Base-by-base conservation (phyloP, 2,797 vertebrate genomes). In the Melanotaenia parkinsoni region DNA sequence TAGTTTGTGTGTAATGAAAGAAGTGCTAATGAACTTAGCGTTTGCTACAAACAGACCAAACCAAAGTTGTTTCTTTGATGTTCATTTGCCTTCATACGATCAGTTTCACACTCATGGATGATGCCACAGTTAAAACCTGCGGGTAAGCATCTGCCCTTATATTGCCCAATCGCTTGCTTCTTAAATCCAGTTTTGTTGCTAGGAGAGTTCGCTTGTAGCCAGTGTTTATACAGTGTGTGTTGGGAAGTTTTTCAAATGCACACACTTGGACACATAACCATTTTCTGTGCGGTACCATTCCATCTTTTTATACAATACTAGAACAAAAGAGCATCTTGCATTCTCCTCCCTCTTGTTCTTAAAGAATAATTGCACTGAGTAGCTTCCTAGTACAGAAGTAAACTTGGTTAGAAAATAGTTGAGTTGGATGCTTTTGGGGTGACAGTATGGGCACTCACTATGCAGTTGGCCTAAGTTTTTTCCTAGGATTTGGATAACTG, bases 1-100 rank as follows among this genome's bases (percentile, higher is more conserved):
- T 83, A 60, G 83, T 80, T 67, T 63, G 63, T 63, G 72, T 66
- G 77, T 81, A 86, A 86, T 92, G 84, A 91, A 90, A 91, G 86
- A 80, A 72, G 86, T 84, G 86, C 88, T 90, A 92, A 92, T 91
- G 86, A 91, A 88, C 74, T 85, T 62, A 70, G 79, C 74, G 68
- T 76, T 88, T 37, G 57, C 85, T 91, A 91, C 89, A 88, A 91
- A 89, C 83, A 65, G 72, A 74, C 87, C 80, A 84, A 91, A 87
- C 89, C 91, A 77, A 72, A 81, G 75, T 81, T 50, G 72, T 71
- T 73, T 58, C 85, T 90, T 80, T 90, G 89, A 91, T 91, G 86
- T 90, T 72, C 67, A 38, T 74, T 65, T 76, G 51, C 83, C 75
- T 40, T 81, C 75, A 74, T 80, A 71, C 63, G 60, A 68, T 58